Conservation (phyloP, 2,888 invertebrate genomes). For the Polydrusus tereticollis region DNA sequence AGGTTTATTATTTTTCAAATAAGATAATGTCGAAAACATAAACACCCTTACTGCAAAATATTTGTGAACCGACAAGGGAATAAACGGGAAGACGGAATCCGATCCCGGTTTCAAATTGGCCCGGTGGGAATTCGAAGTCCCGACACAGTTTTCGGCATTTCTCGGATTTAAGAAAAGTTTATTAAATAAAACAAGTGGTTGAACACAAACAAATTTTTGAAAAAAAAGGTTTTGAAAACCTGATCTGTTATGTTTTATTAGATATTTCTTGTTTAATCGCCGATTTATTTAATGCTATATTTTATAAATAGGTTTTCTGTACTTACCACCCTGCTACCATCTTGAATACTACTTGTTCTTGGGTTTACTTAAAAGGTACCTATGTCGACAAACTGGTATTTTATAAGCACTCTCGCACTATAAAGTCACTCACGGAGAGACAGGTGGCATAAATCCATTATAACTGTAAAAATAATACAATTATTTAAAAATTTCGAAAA, state of each 20-base stretch:
- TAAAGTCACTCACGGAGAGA: constrained; percentile 1
- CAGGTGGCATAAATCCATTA: constrained; percentile 18
- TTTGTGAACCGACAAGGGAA: constrained; percentile 33
- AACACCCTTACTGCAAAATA: constrained; percentile 30
- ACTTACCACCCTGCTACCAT: constrained; percentile 34
- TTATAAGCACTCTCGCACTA: constrained; percentile 15
- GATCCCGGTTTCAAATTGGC: constrained; percentile 12
- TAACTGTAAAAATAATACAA: constrained; percentile 8
- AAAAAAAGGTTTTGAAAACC: no score
- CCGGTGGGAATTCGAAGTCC: constrained; percentile 3
- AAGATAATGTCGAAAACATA: constrained; percentile 36
- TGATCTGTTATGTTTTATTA: no score
- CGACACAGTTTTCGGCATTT: neutral
- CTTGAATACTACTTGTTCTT: neutral
- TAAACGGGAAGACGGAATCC: constrained; percentile 24
- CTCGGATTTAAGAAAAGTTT: neutral
- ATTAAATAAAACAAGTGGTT: constrained; percentile 5
- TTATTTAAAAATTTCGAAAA: no score
- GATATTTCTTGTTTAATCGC: neutral
- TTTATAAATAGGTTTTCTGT: neutral
- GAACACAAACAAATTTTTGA: neutral
- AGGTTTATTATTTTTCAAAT: constrained; percentile 17
- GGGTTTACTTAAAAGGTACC: neutral
- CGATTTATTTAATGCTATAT: neutral
- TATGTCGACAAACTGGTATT: neutral